Percentiles rank a stretch among this genome's conserved stretches.
phyloP scores from a whole-genome alignment of 2,888 invertebrate genomes.

The Cyaniris semiargus region DNA sequence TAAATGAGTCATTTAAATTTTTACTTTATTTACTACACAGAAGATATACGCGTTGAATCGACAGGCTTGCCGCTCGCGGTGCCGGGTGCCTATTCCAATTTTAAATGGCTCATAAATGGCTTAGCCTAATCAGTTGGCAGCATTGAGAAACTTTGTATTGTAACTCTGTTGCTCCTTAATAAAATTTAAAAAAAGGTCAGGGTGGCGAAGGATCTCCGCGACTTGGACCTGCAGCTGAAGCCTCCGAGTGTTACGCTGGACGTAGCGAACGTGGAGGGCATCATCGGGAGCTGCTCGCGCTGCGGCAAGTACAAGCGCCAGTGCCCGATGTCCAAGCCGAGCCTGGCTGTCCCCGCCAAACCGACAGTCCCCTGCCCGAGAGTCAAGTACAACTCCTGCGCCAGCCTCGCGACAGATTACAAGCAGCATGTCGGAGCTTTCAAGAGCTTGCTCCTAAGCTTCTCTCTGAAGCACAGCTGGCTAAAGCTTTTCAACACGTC shows the following conservation, averaged over 20 bases:
- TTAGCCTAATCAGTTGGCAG: too few species aligned
- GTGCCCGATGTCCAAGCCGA: conserved; percentile 53
- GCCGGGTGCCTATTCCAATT: too few species aligned
- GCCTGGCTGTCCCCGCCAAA: conserved; percentile 52
- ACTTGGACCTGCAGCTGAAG: conserved; percentile 47
- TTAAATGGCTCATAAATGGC: too few species aligned
- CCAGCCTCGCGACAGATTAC: conserved; percentile 58
- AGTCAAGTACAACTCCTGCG: conserved; percentile 60
- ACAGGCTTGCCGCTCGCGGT: too few species aligned
- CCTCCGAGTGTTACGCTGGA: conserved; percentile 67
- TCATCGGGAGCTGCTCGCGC: conserved; percentile 59
- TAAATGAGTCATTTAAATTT: too few species aligned
- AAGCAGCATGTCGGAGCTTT: conserved; percentile 54
- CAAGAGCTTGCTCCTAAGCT: conserved; percentile 62
- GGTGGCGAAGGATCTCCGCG: conserved; percentile 43
- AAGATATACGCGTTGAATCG: too few species aligned
- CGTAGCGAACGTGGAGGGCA: conserved; percentile 62
- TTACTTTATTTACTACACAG: too few species aligned
- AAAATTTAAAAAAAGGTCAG: conserved; percentile 32
- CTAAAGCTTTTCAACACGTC: conserved; percentile 69
- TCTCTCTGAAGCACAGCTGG: conserved; percentile 67
- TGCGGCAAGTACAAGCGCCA: conserved; percentile 72
- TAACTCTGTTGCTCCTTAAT: background rate
- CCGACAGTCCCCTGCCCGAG: conserved; percentile 56
- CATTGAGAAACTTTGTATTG: too few species aligned